These are phyloP conservation scores for Saxidomus purpurata DNA, from an alignment of 1,140 invertebrate genomes.

Conservation along the genomic window DNA sequence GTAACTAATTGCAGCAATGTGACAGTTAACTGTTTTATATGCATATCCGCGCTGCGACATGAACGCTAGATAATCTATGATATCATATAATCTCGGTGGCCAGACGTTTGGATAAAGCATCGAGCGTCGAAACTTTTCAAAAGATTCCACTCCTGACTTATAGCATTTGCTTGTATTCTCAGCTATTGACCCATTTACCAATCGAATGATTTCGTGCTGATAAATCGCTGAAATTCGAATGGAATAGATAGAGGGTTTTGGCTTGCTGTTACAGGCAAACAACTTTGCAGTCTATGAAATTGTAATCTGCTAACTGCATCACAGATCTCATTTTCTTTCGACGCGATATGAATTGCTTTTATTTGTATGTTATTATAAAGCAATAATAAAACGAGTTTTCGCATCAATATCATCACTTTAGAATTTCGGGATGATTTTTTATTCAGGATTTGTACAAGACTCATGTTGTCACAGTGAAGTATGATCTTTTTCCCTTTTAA, in stretches of 20 bases:
- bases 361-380: too few relatives aligned
- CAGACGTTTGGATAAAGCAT: not conserved
- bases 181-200: too few relatives aligned
- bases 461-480: not conserved
- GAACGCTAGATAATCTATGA: not conserved
- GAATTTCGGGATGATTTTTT: not conserved
- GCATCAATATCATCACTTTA: not conserved
- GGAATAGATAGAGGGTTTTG: conserved; percentile 6
- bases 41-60: too few relatives aligned
- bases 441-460: not conserved
- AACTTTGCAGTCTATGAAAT: not conserved
- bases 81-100: not conserved
- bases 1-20: too few relatives aligned
- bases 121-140: not conserved
- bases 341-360: not conserved
- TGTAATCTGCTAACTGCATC: not conserved
- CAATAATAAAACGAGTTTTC: too few relatives aligned
- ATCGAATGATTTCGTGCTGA: not conserved
- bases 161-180: too few relatives aligned
- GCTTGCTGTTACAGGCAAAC: not conserved
- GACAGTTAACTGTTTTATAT: too few relatives aligned
- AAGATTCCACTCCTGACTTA: too few relatives aligned
- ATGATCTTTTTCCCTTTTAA: not conserved
- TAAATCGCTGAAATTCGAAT: not conserved
- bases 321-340: not conserved